Percentiles rank a stretch among this genome's conserved stretches.
Conservation (phyloP, 2,113 vertebrate species). For the Cynopterus brachyotis region DNA sequence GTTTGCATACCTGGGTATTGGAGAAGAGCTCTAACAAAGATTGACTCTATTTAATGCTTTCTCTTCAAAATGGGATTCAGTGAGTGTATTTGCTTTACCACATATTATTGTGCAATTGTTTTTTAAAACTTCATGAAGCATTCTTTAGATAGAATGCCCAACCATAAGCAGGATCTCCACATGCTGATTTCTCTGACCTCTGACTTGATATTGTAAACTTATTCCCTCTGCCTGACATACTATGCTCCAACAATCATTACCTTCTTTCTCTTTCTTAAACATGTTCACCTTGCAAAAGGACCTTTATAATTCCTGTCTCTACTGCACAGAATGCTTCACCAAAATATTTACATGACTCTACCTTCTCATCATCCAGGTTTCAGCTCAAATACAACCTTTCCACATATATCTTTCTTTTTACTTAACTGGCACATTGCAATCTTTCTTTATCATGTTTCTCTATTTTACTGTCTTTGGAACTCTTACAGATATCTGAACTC, state of each 20-base stretch:
- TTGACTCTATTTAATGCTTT: not conserved
- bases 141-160: not conserved
- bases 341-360: not conserved
- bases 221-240: not conserved
- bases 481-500: not conserved
- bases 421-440: not conserved
- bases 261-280: not conserved
- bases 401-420: not conserved
- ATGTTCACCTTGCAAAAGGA: not conserved
- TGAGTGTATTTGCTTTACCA: not conserved
- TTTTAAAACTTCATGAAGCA: not conserved
- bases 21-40: not conserved
- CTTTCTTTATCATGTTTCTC: not conserved
- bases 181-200: not conserved
- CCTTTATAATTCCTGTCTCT: not conserved
- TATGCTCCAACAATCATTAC: not conserved
- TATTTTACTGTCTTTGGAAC: not conserved
- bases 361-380: not conserved
- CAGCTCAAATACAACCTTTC: not conserved
- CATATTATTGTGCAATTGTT: not conserved
- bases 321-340: not conserved
- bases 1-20: not conserved
- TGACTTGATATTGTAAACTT: not conserved
- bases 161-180: rapidly evolving
- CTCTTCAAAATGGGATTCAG: not conserved